Percentiles rank a stretch among this genome's conserved stretches.
phyloP scores from a whole-genome alignment of 2,888 invertebrate genomes.

The Oxyscelio sp. region DNA sequence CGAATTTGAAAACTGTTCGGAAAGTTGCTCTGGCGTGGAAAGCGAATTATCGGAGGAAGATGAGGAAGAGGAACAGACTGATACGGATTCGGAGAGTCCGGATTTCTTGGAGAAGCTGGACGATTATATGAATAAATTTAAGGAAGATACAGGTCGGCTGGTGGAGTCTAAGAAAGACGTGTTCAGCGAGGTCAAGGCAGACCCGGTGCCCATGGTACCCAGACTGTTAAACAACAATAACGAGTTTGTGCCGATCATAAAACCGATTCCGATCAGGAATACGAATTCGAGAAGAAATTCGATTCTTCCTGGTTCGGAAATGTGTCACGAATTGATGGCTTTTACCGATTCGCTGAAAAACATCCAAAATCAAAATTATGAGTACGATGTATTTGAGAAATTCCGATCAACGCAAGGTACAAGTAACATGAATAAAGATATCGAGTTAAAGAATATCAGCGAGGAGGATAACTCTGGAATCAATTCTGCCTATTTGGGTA shows the following conservation, averaged over 20 bases:
- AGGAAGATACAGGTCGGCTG: slow-evolving; percentile 92
- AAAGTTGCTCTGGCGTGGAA: slow-evolving; percentile 85
- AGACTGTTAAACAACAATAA: slow-evolving; percentile 81
- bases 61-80: slow-evolving; percentile 89
- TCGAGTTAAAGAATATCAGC: slow-evolving; percentile 72
- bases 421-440: slow-evolving; percentile 54
- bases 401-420: slow-evolving; percentile 45
- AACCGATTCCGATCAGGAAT: slow-evolving; percentile 84
- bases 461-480: slow-evolving; percentile 56
- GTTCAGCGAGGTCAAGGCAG: slow-evolving; percentile 78
- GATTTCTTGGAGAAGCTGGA: slow-evolving; percentile 93
- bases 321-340: slow-evolving; percentile 85
- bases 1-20: slow-evolving; percentile 85
- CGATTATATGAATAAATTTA: slow-evolving; percentile 92
- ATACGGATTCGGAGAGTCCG: slow-evolving; percentile 90
- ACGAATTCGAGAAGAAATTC: slow-evolving; percentile 86
- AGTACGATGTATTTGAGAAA: slow-evolving; percentile 66
- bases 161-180: slow-evolving; percentile 83
- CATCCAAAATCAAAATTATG: slow-evolving; percentile 80
- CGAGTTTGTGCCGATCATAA: slow-evolving; percentile 82
- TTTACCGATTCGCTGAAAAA: slow-evolving; percentile 83
- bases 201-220: slow-evolving; percentile 78
- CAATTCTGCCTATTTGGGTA: slow-evolving; percentile 57
- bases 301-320: slow-evolving; percentile 87
- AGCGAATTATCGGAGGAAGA: slow-evolving; percentile 88